Evolutionary conservation across 2,797 vertebrate genomes (phyloP), one percentile per base, ranked within the genome.

Genomic region (Balearica regulorum): DNA sequence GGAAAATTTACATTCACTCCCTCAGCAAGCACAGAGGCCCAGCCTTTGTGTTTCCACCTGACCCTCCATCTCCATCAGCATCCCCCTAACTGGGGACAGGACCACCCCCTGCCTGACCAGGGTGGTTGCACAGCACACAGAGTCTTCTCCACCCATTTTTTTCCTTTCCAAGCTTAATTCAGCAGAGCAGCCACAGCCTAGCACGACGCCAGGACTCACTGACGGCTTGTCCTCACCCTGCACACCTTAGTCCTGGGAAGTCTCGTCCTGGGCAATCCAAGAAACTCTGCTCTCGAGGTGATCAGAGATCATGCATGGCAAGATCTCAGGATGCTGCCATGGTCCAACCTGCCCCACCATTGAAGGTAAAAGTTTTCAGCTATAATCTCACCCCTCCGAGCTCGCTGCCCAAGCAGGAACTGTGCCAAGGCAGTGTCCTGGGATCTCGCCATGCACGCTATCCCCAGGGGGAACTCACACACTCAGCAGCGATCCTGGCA

Each of bases 391-490:
- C 8, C 29, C 69, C 61, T 33, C 57, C 0, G 1, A 93, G 78
- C 81, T 64, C 5, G 1, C 53, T 65, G 61, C 69, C 87, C 6
- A 1, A 49, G 78, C 0, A 0, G 91, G 84, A 89, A 14, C 55
- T 0, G 18, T 28, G 81, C 84, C 0, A 1, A 87, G 46, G 35
- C 76, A n/a, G 79, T 2, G 13, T 69, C 83, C 92, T 80, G 93
- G 81, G 89, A 96, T 80, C 88, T 87, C 18, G 3, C n/a, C 0
- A 2, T 8, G 7, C 39, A n/a, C 11, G 1, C 54, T 81, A 17
- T 90, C 69, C 94, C 94, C 89, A 73, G 81, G 39, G 95, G 95
- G 87, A 94, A 60, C 95, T 97, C 93, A 95, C 93, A 93, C 81
- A 93, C 72, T 75, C 43, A 1, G 87, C 92, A 70, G 80, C 1